Evolutionary conservation across 2,797 vertebrate species (phyloP).

Genomic region (Gambusia yucatana): DNA sequence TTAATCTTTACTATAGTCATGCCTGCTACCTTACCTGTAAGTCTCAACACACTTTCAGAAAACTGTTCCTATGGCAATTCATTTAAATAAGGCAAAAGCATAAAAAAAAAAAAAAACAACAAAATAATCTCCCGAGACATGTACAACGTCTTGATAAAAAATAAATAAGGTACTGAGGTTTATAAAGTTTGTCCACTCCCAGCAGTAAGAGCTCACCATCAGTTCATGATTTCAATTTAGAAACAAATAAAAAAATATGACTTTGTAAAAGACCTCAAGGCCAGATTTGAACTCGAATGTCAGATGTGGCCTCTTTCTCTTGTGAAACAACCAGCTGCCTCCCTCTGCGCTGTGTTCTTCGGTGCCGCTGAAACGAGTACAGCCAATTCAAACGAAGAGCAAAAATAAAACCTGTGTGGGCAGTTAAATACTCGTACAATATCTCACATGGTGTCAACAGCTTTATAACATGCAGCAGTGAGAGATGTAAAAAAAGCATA

Average conservation of each 20-base stretch:
- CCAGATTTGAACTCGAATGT: slow-evolving; percentile 35
- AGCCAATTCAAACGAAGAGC: slow-evolving; percentile 16
- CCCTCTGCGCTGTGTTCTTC: slow-evolving; percentile 4
- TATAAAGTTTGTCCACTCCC: slow-evolving; percentile 24
- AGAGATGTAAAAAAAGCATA: slow-evolving; percentile 36
- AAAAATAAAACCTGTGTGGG: slow-evolving; percentile 34
- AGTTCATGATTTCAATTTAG: slow-evolving; percentile 8
- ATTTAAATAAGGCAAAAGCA: slow-evolving; percentile 71
- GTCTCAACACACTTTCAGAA: slow-evolving; percentile 45
- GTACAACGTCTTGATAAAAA: slow-evolving; percentile 21
- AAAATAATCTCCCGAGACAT: slow-evolving; percentile 43
- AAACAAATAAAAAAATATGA: slow-evolving; percentile 17
- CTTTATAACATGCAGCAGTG: slow-evolving; percentile 27
- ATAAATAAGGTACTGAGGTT: slow-evolving; percentile 27
- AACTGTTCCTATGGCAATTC: slow-evolving; percentile 50
- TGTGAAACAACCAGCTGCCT: slow-evolving; percentile 17
- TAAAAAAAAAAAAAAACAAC: slow-evolving; percentile 50
- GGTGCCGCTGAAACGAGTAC: slow-evolving; percentile 18
- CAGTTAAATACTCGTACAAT: slow-evolving; percentile 38
- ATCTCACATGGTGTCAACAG: slow-evolving; percentile 37
- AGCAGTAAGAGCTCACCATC: slow-evolving; percentile 22
- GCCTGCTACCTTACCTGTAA: slow-evolving; percentile 25
- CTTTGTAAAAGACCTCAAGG: slow-evolving; percentile 21
- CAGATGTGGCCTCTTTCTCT: slow-evolving; percentile 21
- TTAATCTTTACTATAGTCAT: slow-evolving; percentile 24